Evolutionary conservation across 2,113 vertebrate species (phyloP).

Genomic region (Cygnus atratus): DNA sequence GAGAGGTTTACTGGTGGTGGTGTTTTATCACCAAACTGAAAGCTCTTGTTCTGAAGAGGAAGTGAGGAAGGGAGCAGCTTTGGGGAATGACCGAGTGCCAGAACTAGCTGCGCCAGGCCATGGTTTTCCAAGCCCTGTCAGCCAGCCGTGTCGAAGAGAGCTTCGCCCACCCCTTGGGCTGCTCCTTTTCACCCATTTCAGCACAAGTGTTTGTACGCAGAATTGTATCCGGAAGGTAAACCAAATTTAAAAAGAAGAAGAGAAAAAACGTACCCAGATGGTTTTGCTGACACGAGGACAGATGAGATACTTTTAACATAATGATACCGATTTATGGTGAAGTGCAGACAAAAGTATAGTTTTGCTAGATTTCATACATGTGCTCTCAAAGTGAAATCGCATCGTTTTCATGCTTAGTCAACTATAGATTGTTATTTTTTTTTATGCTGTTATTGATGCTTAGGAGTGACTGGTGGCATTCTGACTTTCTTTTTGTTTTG

Average conservation of each 20-base stretch:
- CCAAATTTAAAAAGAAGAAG: neutral
- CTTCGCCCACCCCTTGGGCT: slow-evolving; percentile 36
- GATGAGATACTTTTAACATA: neutral
- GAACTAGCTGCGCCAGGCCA: neutral
- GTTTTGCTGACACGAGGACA: neutral
- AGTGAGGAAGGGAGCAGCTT: neutral
- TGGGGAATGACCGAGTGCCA: neutral
- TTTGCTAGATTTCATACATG: neutral
- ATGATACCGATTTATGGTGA: neutral
- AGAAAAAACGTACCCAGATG: neutral
- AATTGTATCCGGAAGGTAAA: neutral
- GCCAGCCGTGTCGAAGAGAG: neutral
- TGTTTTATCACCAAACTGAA: neutral
- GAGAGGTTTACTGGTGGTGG: neutral
- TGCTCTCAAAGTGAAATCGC: neutral
- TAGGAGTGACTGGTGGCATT: neutral
- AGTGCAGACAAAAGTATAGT: neutral
- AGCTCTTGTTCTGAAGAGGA: neutral
- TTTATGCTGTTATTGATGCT: neutral
- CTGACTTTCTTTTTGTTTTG: neutral
- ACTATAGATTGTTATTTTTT: neutral
- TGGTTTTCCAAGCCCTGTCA: neutral
- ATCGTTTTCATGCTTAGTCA: neutral
- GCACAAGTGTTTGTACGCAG: neutral
- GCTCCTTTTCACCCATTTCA: neutral